phyloP scores from a whole-genome alignment of 2,113 vertebrate species.

The Pogonocichla stellata region DNA sequence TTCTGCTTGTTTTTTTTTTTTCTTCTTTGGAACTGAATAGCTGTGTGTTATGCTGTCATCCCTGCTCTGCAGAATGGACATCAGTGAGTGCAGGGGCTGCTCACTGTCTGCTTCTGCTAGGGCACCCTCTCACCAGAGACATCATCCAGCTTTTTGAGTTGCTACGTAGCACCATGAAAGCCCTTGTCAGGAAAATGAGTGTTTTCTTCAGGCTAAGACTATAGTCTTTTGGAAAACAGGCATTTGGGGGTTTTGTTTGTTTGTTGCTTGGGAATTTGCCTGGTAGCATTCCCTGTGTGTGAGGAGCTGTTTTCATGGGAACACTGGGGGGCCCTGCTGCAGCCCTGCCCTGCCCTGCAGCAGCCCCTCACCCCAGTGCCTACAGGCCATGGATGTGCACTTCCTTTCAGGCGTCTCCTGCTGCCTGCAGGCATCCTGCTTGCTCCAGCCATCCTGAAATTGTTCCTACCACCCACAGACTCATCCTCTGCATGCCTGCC shows the following conservation, averaged over 20 bases:
- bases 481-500: background rate
- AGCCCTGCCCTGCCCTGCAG: background rate
- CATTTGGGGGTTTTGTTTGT: background rate
- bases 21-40: background rate
- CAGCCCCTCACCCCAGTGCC: background rate
- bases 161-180: background rate
- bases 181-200: background rate
- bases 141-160: background rate
- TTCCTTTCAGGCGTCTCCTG: background rate
- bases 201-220: background rate
- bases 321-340: fast-evolving
- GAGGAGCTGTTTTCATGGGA: background rate
- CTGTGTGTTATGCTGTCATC: background rate
- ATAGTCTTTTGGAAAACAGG: background rate
- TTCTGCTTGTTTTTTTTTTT: background rate
- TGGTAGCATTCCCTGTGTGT: background rate
- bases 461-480: background rate
- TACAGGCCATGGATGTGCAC: fast-evolving
- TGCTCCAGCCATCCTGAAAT: background rate
- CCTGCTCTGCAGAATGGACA: background rate
- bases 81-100: background rate
- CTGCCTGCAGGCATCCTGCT: background rate
- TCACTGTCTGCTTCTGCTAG: background rate
- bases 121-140: background rate
- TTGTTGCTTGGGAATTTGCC: background rate